Evolutionary conservation across 2,113 vertebrate species (phyloP).

Genomic region (Tachycineta bicolor): DNA sequence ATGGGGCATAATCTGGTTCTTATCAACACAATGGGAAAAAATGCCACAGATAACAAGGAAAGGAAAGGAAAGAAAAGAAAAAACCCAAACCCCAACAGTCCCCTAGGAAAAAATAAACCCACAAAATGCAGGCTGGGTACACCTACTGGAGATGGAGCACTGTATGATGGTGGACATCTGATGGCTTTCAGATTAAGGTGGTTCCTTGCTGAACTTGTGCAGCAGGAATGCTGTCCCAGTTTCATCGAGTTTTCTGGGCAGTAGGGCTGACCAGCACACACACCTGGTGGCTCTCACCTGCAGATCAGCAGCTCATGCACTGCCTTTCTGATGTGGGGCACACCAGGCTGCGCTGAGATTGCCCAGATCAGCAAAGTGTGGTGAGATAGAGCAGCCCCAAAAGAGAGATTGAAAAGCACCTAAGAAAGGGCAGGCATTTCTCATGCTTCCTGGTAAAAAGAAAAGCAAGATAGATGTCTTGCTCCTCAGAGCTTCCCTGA

Average conservation of each 20-base stretch:
- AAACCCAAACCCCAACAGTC: background rate
- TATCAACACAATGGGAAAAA: background rate
- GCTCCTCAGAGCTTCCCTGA: background rate
- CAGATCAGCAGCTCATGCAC: background rate
- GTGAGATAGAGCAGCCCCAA: background rate
- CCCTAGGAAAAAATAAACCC: background rate
- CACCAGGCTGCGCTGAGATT: background rate
- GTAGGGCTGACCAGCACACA: rapidly evolving
- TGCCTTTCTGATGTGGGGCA: background rate
- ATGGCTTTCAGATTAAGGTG: background rate
- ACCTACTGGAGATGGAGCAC: background rate
- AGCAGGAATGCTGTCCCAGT: background rate
- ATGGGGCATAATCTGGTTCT: background rate
- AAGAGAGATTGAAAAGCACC: background rate
- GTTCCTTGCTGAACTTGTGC: background rate
- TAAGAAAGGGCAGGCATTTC: background rate
- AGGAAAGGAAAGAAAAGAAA: background rate
- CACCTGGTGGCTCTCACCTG: background rate
- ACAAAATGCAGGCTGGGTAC: background rate
- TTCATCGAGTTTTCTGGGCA: background rate
- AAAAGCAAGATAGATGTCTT: background rate
- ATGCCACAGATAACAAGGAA: background rate
- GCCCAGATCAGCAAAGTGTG: background rate
- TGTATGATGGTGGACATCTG: background rate
- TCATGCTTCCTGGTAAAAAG: background rate